A percentile compares a stretch with the other conserved stretches of the same genome.
phyloP scores from a whole-genome alignment of 1,140 invertebrate genomes.

The Lethrus apterus region DNA sequence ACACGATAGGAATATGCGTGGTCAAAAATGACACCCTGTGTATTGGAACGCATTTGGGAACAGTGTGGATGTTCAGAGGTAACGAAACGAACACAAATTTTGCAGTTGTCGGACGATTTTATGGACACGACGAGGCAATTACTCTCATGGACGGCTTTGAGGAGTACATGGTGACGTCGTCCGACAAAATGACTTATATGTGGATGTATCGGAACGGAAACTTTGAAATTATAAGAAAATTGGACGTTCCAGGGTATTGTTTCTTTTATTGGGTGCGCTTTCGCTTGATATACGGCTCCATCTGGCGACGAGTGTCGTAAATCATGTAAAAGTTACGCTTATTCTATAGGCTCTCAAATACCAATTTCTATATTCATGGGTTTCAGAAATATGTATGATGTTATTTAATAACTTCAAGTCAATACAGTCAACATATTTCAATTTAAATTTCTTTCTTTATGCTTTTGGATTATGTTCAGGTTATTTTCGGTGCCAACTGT shows the following conservation, averaged over 20 bases:
- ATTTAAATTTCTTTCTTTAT: too few species aligned
- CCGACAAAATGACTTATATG: conserved; percentile 20
- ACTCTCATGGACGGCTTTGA: conserved; percentile 17
- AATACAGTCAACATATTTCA: too few species aligned
- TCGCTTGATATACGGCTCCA: too few species aligned
- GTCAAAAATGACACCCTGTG: conserved; percentile 19
- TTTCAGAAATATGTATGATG: too few species aligned
- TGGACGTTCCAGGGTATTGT: conserved; percentile 20
- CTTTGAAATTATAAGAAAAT: conserved; percentile 21
- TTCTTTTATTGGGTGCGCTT: too few species aligned
- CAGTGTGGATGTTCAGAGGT: conserved; percentile 20
- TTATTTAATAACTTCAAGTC: too few species aligned
- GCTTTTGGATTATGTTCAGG: too few species aligned
- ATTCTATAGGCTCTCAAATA: too few species aligned
- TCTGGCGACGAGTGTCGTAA: too few species aligned
- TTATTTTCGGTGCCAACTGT: conserved; percentile 13
- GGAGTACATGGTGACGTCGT: conserved; percentile 22
- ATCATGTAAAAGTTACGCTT: too few species aligned
- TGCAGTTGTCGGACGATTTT: conserved; percentile 14
- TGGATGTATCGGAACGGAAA: conserved; percentile 15
- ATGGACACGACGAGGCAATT: conserved; percentile 23
- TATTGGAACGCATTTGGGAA: conserved; percentile 21
- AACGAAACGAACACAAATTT: conserved; percentile 18
- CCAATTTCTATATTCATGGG: too few species aligned
- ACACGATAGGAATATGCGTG: conserved; percentile 20